Conservation (phyloP, 2,797 vertebrate species). For the Lacerta viridis region DNA sequence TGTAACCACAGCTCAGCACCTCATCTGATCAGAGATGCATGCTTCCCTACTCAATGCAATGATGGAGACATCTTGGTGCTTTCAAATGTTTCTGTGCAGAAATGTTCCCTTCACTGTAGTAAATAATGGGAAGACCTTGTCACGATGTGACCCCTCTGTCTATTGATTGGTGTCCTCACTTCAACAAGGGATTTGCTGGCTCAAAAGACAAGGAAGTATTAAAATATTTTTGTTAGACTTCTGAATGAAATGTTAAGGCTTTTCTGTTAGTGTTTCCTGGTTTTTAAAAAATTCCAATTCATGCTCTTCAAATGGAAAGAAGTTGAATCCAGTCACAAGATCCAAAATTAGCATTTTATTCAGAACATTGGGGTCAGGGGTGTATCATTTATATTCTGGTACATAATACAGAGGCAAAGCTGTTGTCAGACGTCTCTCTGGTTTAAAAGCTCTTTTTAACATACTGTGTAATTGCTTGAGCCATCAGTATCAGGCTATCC, state of each 20-base stretch:
- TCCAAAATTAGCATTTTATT: conserved; percentile 99
- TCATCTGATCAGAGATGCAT: not conserved
- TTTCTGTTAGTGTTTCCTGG: conserved; percentile 13
- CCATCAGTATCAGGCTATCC: conserved; percentile 81
- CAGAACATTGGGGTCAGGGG: conserved; percentile 96
- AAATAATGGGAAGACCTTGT: not conserved
- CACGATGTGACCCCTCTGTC: not conserved
- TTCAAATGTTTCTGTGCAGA: not conserved
- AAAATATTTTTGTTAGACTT: conserved; percentile 21
- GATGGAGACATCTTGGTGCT: not conserved
- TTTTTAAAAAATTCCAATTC: conserved; percentile 53
- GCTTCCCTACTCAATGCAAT: not conserved
- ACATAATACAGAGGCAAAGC: conserved; percentile 96
- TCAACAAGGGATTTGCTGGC: not conserved
- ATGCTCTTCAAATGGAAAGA: conserved; percentile 70
- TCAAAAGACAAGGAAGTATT: not conserved
- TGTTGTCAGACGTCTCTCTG: conserved; percentile 90
- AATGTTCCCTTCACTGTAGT: not conserved
- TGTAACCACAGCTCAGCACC: not conserved
- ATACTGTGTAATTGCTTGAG: conserved; percentile 84
- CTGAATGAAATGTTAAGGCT: conserved; percentile 11
- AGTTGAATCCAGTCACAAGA: conserved; percentile 88
- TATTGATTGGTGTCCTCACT: not conserved
- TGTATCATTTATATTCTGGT: conserved; percentile 95
- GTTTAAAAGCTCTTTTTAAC: conserved; percentile 91